Evolutionary conservation across 1,140 invertebrate species (phyloP).

Genomic region (Nephila pilipes): DNA sequence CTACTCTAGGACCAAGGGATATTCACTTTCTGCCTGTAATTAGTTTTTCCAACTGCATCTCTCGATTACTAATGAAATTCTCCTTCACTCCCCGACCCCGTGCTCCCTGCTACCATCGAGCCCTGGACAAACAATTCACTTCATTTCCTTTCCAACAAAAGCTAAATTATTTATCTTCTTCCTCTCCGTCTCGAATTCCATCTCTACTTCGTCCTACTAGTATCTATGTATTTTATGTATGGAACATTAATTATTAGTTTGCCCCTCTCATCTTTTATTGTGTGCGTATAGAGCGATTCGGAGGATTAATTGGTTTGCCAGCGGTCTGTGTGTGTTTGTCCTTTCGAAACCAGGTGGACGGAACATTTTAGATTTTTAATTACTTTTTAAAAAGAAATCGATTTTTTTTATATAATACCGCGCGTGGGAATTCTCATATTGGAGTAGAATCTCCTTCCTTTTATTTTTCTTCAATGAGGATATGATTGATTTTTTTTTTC

Average conservation of each 20-base stretch:
- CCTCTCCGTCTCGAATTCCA: background rate
- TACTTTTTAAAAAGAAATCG: conserved; percentile 25
- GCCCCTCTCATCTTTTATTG: background rate
- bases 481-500: background rate
- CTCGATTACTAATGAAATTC: conserved; percentile 63
- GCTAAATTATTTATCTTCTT: conserved; percentile 68
- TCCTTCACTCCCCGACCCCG: background rate
- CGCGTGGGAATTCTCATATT: background rate
- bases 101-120: background rate
- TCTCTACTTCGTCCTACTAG: too few species aligned
- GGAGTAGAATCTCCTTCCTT: background rate
- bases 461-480: background rate
- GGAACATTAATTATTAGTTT: conserved; percentile 64
- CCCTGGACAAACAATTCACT: conserved; percentile 33
- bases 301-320: conserved; percentile 54
- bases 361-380: conserved; percentile 34
- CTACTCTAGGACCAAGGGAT: conserved; percentile 7
- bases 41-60: conserved; percentile 59
- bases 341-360: background rate
- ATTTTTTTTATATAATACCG: background rate
- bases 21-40: conserved; percentile 58
- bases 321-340: conserved; percentile 7
- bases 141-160: conserved; percentile 37
- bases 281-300: background rate
- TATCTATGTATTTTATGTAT: too few species aligned